phyloP scores from a whole-genome alignment of 2,797 vertebrate genomes.

The Falco novaeseelandiae region DNA sequence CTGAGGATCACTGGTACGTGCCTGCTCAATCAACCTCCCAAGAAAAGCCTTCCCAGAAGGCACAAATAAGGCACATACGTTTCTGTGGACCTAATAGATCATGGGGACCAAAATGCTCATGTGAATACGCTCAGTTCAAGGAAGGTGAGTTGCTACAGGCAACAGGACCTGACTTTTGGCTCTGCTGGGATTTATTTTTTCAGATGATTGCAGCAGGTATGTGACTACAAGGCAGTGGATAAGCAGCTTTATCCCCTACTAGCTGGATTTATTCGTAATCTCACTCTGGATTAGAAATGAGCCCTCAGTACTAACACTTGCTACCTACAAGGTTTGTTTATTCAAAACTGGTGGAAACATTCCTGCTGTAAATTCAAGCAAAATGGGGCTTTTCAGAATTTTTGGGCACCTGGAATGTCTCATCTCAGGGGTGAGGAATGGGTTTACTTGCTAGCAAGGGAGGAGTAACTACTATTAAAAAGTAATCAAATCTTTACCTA shows the following conservation, averaged over 20 bases:
- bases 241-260: background rate
- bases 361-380: background rate
- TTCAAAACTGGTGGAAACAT: background rate
- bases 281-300: background rate
- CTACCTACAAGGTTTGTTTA: background rate
- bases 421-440: background rate
- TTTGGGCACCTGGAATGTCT: background rate
- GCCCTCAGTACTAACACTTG: background rate
- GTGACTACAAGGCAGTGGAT: background rate
- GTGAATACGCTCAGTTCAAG: background rate
- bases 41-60: background rate
- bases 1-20: background rate
- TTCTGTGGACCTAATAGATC: background rate
- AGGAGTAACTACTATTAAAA: background rate
- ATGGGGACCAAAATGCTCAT: rapidly evolving
- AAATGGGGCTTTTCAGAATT: background rate
- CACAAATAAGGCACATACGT: background rate
- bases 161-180: background rate
- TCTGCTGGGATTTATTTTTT: background rate
- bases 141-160: background rate
- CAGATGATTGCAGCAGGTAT: background rate
- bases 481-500: background rate
- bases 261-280: background rate
- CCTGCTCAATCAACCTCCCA: background rate
- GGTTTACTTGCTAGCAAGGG: background rate